Base-by-base conservation (phyloP, 2,113 vertebrate species). In the Trogon melanurus region DNA sequence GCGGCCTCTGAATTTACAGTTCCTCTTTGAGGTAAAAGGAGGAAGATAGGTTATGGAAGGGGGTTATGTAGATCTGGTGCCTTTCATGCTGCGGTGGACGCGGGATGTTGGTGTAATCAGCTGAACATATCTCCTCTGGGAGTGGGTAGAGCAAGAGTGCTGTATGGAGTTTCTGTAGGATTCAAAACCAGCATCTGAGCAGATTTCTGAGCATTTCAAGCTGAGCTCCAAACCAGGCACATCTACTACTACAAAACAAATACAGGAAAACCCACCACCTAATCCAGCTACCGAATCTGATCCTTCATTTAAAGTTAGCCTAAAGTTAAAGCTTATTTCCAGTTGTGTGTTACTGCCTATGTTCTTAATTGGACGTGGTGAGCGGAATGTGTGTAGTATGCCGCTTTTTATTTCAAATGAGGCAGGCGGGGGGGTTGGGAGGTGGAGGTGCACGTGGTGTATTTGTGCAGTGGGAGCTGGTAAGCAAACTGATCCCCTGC, bases 61-160 rank as follows among this genome's bases (percentile, higher is more conserved):
- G 12, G 51, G 32, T 48, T 76, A 3, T 0, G 5, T n/a, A 71
- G 19, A 14, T 75, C 27, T 71, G 51, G 48, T 60, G 75, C 19
- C 54, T 87, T 69, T 95, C 61, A 29, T 0, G 0, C 16, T 75
- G 57, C 38, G 34, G 32, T 38, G 38, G 32, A 21, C 44, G 26
- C 15, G 65, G 12, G 34, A 38, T 81, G 36, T 13, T 44, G 66
- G 11, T 66, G 51, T 89, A n/a, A 86, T 56, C 65, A 81, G 44
- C 51, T 84, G 69, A 71, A 44, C 44, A 18, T 13, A 13, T 64
- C 51, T 76, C 27, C 79, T 41, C 27, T 71, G 73, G n/a, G 16
- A 84, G 10, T 0, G 3, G 18, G 6, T 16, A 60, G 38, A 48
- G 15, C 3, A 2, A 66, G 34, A 69, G 18, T 3, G 0, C 30